Evolutionary conservation across 2,113 vertebrate genomes (phyloP), one percentile per base, ranked within the genome.

Genomic region (Penelope pileata): DNA sequence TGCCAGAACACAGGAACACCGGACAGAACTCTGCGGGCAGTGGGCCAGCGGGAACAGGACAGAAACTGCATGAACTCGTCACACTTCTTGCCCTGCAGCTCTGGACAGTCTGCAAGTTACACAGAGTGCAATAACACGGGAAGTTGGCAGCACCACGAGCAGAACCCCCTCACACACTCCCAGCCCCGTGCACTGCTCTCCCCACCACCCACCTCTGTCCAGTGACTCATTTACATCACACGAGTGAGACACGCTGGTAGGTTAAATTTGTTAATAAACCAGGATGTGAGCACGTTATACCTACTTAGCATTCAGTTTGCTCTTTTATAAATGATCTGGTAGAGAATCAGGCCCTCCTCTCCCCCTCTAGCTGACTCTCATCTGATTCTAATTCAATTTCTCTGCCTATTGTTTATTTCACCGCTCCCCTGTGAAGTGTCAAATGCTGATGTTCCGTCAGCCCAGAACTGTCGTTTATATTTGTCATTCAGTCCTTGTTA

Each of bases 401-500:
- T 97, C 97, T 98, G 98, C 96, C 98, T 98, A 98, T 99, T 98
- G 98, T 98, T 98, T 98, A 97, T 98, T 98, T 98, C 98, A 97
- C 97, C n/a, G 97, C 97, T 98, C 98, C 98, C 98, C 98, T 97
- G 98, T 98, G 98, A 98, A 98, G 98, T 98, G 98, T 98, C 98
- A 98, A 98, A 98, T 97, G 97, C 97, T 97, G 98, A 98, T 98
- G 98, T 98, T 98, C 98, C 92, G 96, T 98, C 98, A 98, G 98
- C 96, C 97, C 76, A 97, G 97, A 98, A 98, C 98, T 98, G 98
- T 98, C 98, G 94, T 98, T 98, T 98, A 98, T 98, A 98, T 99
- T 98, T 99, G 98, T 99, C 98, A 98, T 99, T 98, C 98, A 98
- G 98, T 96, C 98, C 98, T 99, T 98, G 98, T 99, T 98, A 98